Evolutionary conservation across 2,888 invertebrate genomes (phyloP), one percentile per base, ranked within the genome.

Genomic region (Euclidia mi): DNA sequence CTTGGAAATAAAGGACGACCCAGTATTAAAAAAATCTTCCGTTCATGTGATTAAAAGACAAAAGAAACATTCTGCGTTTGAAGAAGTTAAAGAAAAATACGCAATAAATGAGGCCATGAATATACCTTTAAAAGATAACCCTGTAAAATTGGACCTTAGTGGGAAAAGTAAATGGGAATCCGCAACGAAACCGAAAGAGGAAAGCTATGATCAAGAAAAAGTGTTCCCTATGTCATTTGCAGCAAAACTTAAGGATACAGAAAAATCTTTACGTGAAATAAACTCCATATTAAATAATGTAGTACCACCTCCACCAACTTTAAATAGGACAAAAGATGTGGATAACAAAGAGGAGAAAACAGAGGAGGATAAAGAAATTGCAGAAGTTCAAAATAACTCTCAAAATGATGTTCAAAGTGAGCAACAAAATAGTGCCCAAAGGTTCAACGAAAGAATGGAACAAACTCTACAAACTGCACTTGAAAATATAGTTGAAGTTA

Each of bases 101-200:
- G 77, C 87, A 0, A 91, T 93, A 14, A 93, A 93, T 73, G 72
- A 84, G 70, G 79, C 79, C 4, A 79, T 93, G 76, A 92, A 93
- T 66, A 91, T 91, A 59, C 74, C 92, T 20, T 61, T 91, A 46
- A 82, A 76, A 64, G 77, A 82, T 60, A 91, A 90, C 51, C 89
- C 90, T 10, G 67, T 89, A 0, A 59, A 65, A 32, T 80, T 78
- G 7, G 74, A 89, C 52, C 55, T 85, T 0, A 81, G 79, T 59
- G 76, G 78, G n/a, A 76, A 78, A 55, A 42, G 18, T 40, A 78
- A 82, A 60, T 57, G 48, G 20, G 61, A 72, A 43, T 29, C 9
- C 50, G 66, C 46, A 44, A 48, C 14, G 29, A 65, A 46, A 42
- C 31, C 18, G 47, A 58, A 76, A 25, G 72, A 78, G 3, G 60